Percentiles rank a stretch among this genome's conserved stretches.
Evolutionary conservation across 2,113 vertebrate species (phyloP).

Genomic region (Mellivora capensis): DNA sequence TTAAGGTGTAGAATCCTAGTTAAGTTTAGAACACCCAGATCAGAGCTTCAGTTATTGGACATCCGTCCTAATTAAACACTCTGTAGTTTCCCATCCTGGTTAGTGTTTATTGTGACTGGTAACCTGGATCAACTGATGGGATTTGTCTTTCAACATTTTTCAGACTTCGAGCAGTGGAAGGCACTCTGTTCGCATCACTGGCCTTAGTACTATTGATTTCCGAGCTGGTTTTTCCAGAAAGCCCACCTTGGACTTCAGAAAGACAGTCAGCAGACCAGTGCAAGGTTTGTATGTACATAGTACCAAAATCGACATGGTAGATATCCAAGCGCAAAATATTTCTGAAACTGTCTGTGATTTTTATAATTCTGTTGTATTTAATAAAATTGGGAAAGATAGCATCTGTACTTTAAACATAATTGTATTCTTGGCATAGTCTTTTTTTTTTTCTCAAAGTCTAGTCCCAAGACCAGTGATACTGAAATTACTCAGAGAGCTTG

Average conservation of each 20-base stretch:
- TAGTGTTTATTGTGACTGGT: neutral
- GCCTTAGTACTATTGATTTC: constrained; percentile 98
- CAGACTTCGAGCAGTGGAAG: constrained; percentile 94
- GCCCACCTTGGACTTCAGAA: constrained; percentile 92
- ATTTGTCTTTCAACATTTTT: constrained; percentile 36
- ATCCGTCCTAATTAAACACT: neutral
- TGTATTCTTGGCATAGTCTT: neutral
- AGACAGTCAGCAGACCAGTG: constrained; percentile 92
- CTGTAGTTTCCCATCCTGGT: neutral
- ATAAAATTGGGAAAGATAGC: neutral
- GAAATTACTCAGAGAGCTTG: neutral
- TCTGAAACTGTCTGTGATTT: neutral
- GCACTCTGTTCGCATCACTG: constrained; percentile 95
- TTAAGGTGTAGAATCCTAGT: neutral
- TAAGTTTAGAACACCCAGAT: neutral
- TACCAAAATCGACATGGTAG: neutral
- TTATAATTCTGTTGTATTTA: neutral
- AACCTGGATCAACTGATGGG: neutral
- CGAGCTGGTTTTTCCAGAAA: constrained; percentile 93
- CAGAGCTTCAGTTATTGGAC: neutral
- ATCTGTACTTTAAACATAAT: neutral
- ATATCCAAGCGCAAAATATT: neutral
- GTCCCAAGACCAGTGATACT: neutral
- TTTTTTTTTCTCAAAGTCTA: neutral
- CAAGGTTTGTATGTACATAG: constrained; percentile 86